Evolutionary conservation across 2,113 vertebrate species (phyloP).

Genomic region (Motacilla alba): DNA sequence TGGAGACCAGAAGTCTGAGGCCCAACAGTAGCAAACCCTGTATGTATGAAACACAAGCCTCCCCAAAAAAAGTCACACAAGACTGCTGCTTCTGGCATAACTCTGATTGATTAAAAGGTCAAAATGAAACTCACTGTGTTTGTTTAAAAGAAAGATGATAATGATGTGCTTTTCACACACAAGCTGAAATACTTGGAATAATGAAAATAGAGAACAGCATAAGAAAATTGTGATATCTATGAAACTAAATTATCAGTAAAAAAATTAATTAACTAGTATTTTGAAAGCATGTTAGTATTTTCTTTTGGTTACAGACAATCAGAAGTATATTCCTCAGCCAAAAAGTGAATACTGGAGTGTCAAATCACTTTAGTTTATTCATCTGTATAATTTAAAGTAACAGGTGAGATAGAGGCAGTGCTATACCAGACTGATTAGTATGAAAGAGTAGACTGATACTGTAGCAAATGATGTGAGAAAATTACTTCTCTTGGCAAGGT

Average conservation of each 20-base stretch:
- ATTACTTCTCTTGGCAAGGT: neutral
- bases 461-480: conserved; percentile 42
- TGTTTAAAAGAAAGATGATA: neutral
- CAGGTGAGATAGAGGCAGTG: neutral
- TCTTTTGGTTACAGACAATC: neutral
- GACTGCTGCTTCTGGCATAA: neutral
- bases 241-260: neutral
- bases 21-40: conserved; percentile 7
- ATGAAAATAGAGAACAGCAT: neutral
- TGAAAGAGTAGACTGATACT: conserved; percentile 4
- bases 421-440: neutral
- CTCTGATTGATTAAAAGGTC: neutral
- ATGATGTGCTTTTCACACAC: neutral
- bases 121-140: neutral
- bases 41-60: neutral
- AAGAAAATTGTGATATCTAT: neutral
- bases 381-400: conserved; percentile 8
- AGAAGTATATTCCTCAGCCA: neutral
- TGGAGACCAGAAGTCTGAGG: conserved; percentile 60
- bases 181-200: neutral
- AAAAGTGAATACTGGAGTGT: neutral
- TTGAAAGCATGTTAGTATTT: neutral
- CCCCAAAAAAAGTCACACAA: neutral
- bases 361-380: neutral
- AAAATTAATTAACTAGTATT: neutral